Base-by-base conservation (phyloP, 2,113 vertebrate genomes). In the Felis chaus region DNA sequence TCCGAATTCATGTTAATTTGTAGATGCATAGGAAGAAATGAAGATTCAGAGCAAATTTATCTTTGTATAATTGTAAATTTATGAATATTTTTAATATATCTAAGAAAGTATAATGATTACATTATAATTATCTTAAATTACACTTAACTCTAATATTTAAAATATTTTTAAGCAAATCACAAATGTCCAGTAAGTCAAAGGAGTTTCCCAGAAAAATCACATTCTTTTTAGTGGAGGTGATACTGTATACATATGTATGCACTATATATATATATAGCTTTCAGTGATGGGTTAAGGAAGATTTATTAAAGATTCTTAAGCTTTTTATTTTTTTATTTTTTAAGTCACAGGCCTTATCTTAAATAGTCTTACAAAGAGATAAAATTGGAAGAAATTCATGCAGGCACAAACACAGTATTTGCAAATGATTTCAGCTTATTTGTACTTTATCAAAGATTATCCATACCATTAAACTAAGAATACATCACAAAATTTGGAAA, bases 1-100 rank as follows among this genome's bases (percentile, higher is more conserved):
- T 79, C 65, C 21, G 73, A 78, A 90, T 89, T 82, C 31, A 15
- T 95, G 29, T 74, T 90, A 87, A 61, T 88, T 95, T 95, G 45
- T 81, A 86, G 31, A 16, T 65, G 41, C 36, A 63, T 19, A 41
- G 18, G 31, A 39, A 87, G 16, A 88, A 92, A 91, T 81, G 10
- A 92, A 88, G 29, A 79, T 48, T 65, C 16, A 53, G 36, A 63
- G 5, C 7, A 93, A 53, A 65, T 65, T 69, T 12, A 65, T 91
- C 81, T 96, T 88, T 87, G 80, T 91, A 39, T 53, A 68, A 48
- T 84, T 80, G 2, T 81, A 78, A 91, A 78, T 95, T 78, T 13
- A 74, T 66, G 1, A 94, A 45, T 53, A 29, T 53, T 68, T 91
- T 76, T 79, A 84, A 76, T 19, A 39, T 69, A 65, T 92, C 82